Evolutionary conservation across 2,113 vertebrate species (phyloP).

Genomic region (Gallinago paraguaiae): DNA sequence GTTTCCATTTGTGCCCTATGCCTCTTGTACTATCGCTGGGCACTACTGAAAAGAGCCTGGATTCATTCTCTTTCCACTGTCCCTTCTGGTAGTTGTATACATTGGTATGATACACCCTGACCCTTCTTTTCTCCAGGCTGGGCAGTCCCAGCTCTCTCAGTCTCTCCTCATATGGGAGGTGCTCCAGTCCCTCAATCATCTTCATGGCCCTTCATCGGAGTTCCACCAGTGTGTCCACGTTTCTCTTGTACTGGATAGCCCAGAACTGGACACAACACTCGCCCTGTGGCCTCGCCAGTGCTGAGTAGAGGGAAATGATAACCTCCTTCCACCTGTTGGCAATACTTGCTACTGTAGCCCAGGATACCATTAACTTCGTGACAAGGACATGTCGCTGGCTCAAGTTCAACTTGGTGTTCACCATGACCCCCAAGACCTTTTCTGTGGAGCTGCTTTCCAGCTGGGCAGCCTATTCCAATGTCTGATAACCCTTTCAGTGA

Average conservation of each 20-base stretch:
- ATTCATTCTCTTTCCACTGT: neutral
- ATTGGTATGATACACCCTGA: neutral
- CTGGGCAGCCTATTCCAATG: neutral
- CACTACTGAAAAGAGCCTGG: neutral
- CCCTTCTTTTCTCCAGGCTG: neutral
- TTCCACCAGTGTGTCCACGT: neutral
- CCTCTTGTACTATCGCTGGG: neutral
- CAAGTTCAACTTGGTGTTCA: neutral
- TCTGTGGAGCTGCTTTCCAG: neutral
- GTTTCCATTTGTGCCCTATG: neutral
- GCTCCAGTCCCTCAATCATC: neutral
- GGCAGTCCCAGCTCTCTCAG: neutral
- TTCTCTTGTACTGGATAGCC: neutral
- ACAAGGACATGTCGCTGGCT: neutral
- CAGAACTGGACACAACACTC: neutral
- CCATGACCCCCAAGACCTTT: neutral
- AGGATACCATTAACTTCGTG: neutral
- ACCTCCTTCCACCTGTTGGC: fast-evolving
- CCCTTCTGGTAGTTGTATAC: neutral
- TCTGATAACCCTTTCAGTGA: too few relatives aligned
- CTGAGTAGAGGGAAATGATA: neutral
- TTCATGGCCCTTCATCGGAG: neutral
- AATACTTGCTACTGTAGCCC: neutral
- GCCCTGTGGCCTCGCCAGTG: neutral
- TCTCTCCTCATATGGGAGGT: neutral